Conservation (phyloP, 2,888 invertebrate species). For the Pristionchus japonicus region DNA sequence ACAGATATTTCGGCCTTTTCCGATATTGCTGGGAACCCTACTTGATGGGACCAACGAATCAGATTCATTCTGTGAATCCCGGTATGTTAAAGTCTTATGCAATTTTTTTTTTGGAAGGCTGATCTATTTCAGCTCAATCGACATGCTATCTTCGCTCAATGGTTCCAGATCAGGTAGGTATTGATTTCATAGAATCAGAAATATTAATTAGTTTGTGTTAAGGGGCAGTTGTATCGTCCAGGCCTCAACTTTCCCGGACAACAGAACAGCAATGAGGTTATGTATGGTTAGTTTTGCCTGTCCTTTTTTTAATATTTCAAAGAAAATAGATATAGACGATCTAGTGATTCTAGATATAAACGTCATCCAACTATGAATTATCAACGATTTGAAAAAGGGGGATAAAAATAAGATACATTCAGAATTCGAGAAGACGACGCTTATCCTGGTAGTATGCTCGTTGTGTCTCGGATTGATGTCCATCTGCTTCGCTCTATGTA, state of each 20-base stretch:
- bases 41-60: not conserved
- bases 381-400: too few species aligned
- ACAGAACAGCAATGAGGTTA: constrained; percentile 38
- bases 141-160: constrained; percentile 37
- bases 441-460: constrained; percentile 56
- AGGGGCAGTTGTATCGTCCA: not conserved
- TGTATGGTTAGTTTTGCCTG: constrained; percentile 29
- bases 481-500: constrained; percentile 60
- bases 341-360: too few species aligned
- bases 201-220: not conserved
- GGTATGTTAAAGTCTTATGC: not conserved
- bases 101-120: not conserved
- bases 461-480: constrained; percentile 53
- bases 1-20: constrained; percentile 58
- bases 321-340: not conserved
- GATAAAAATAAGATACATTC: not conserved
- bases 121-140: not conserved
- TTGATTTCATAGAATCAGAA: not conserved
- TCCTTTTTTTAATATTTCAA: not conserved
- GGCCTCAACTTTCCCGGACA: not conserved
- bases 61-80: constrained; percentile 23
- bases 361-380: too few species aligned
- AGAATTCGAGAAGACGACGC: constrained; percentile 63
- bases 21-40: constrained; percentile 62
- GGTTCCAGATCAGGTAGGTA: not conserved